A percentile compares a stretch with the other conserved stretches of the same genome.
These are phyloP conservation scores for Tiliqua scincoides DNA, from an alignment of 2,113 vertebrate genomes.

Conservation along the genomic window DNA sequence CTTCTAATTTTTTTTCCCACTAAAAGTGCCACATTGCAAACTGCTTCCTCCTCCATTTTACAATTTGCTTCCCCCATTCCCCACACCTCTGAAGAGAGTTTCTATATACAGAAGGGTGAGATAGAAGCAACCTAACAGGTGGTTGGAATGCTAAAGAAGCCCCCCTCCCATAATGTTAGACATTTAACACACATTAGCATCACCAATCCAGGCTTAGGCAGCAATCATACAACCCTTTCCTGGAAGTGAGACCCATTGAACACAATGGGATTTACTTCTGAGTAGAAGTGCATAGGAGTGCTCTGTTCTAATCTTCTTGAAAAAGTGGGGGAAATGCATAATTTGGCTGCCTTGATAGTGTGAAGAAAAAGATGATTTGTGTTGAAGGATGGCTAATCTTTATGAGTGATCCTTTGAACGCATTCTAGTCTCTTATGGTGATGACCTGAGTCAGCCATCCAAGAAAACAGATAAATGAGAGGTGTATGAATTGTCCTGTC, in stretches of 20 bases:
- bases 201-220: neutral
- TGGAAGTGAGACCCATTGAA: no score
- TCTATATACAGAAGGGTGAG: neutral
- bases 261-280: no score
- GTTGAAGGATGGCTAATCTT: neutral
- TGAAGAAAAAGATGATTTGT: neutral
- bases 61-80: neutral
- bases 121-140: neutral
- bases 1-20: neutral
- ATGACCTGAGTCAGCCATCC: neutral
- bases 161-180: no score
- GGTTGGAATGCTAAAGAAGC: neutral
- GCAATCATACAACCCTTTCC: no score
- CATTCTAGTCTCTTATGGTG: neutral
- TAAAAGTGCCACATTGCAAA: neutral
- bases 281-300: no score
- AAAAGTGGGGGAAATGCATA: neutral
- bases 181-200: neutral
- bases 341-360: neutral
- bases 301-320: neutral
- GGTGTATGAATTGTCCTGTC: neutral
- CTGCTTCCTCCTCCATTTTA: neutral
- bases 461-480: neutral
- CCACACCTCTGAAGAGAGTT: neutral
- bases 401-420: neutral